Percentiles rank a stretch among this genome's conserved stretches.
phyloP scores from a whole-genome alignment of 1,140 invertebrate species.

The Heterodera carotae region DNA sequence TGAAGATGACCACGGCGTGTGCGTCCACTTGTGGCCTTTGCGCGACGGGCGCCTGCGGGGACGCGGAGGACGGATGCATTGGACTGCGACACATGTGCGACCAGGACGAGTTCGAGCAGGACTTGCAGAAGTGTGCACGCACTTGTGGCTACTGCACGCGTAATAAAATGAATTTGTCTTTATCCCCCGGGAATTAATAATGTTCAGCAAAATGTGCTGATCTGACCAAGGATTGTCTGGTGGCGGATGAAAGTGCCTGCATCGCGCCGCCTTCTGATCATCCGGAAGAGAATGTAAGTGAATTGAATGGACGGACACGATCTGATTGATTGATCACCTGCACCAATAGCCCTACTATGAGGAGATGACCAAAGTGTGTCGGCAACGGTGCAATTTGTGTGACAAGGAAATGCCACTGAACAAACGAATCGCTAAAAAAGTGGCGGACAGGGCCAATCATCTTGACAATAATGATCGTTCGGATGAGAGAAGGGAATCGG shows the following conservation, averaged over 20 bases:
- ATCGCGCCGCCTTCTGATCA: slow-evolving; percentile 10
- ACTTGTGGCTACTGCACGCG: slow-evolving; percentile 26
- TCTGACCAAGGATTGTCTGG: slow-evolving; percentile 21
- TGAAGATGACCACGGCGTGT: slow-evolving; percentile 22
- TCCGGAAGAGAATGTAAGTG: slow-evolving; percentile 18
- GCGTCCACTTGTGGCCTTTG: slow-evolving; percentile 29
- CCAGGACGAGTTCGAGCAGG: slow-evolving; percentile 27
- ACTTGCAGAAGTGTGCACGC: slow-evolving; percentile 25
- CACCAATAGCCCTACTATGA: slow-evolving; percentile 15
- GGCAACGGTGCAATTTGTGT: slow-evolving; percentile 19
- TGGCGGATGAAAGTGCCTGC: slow-evolving; percentile 13
- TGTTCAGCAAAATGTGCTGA: slow-evolving; percentile 21
- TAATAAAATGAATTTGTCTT: not conserved
- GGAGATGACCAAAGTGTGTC: slow-evolving; percentile 18
- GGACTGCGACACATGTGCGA: slow-evolving; percentile 26
- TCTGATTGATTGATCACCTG: not conserved
- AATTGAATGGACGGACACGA: no score
- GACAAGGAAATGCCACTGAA: slow-evolving; percentile 9
- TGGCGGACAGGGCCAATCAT: slow-evolving; percentile 2
- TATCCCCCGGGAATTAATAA: not conserved
- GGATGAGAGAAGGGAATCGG: not conserved
- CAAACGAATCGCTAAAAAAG: slow-evolving; percentile 1
- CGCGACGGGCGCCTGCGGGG: slow-evolving; percentile 11
- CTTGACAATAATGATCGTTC: not conserved
- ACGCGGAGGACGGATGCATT: slow-evolving; percentile 24